Conservation (phyloP, 2,113 vertebrate genomes). For the Meles meles region DNA sequence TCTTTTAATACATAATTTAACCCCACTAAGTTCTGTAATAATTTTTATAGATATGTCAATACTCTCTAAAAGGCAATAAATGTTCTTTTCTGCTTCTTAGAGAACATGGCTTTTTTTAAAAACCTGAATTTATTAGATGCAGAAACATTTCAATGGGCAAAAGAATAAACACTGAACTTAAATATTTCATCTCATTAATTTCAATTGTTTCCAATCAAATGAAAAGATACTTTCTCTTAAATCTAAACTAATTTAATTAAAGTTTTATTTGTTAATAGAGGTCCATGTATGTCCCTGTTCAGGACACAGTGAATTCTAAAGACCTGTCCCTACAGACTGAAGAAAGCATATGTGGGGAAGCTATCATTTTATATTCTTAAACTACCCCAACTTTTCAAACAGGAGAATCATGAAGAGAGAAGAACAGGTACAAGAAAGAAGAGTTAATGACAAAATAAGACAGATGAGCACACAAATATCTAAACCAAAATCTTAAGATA, state of each 20-base stretch:
- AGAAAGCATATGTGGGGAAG: background rate
- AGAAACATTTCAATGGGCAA: background rate
- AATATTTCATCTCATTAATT: slow-evolving; percentile 36
- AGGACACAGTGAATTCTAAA: background rate
- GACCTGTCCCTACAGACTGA: background rate
- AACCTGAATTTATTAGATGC: slow-evolving; percentile 15
- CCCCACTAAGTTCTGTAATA: slow-evolving; percentile 38
- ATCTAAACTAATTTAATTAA: slow-evolving; percentile 23
- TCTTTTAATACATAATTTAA: slow-evolving; percentile 43
- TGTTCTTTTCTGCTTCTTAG: background rate
- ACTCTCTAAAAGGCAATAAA: slow-evolving; percentile 1
- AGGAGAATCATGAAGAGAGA: background rate
- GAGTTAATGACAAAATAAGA: background rate
- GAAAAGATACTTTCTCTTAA: slow-evolving; percentile 28
- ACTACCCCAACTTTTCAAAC: background rate
- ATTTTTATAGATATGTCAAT: slow-evolving; percentile 44
- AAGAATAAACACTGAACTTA: slow-evolving; percentile 27
- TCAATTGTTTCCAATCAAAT: slow-evolving; percentile 14
- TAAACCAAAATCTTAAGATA: background rate
- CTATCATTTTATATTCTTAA: background rate
- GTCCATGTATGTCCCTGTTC: background rate
- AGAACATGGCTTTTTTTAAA: background rate
- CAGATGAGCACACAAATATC: background rate
- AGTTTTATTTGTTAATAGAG: background rate
- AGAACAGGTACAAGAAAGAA: background rate